Percentiles rank a stretch among this genome's conserved stretches.
Evolutionary conservation across 2,888 invertebrate genomes (phyloP).

Genomic region (Linyphia triangularis): DNA sequence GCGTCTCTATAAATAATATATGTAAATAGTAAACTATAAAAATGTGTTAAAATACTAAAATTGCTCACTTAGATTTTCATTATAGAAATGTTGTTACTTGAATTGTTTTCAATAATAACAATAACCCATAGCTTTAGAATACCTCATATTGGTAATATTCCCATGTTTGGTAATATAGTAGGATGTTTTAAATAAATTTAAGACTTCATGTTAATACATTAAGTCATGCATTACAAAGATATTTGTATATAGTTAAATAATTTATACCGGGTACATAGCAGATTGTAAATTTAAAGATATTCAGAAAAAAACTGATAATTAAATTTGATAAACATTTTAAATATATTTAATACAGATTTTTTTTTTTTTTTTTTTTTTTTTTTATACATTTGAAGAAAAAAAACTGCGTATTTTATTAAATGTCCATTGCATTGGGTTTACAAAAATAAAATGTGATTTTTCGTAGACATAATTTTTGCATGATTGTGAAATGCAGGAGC

Average conservation of each 20-base stretch:
- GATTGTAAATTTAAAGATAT: background rate
- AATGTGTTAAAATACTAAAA: slow-evolving; percentile 17
- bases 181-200: background rate
- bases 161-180: background rate
- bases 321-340: background rate
- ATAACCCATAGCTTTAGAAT: slow-evolving; percentile 24
- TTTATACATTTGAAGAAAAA: no score
- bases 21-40: background rate
- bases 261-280: background rate
- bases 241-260: background rate
- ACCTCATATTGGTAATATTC: background rate
- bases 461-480: no score
- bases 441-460: no score
- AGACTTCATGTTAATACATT: background rate
- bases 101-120: slow-evolving; percentile 12
- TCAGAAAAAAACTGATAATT: background rate
- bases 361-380: background rate
- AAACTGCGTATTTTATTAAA: background rate
- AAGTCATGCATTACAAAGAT: background rate
- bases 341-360: background rate
- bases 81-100: slow-evolving; percentile 28
- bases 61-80: slow-evolving; percentile 55
- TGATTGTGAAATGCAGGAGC: no score
- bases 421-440: no score
- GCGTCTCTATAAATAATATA: slow-evolving; percentile 37